Conservation (phyloP, 2,797 vertebrate species). For the Paratrypauchen microcephalus region DNA sequence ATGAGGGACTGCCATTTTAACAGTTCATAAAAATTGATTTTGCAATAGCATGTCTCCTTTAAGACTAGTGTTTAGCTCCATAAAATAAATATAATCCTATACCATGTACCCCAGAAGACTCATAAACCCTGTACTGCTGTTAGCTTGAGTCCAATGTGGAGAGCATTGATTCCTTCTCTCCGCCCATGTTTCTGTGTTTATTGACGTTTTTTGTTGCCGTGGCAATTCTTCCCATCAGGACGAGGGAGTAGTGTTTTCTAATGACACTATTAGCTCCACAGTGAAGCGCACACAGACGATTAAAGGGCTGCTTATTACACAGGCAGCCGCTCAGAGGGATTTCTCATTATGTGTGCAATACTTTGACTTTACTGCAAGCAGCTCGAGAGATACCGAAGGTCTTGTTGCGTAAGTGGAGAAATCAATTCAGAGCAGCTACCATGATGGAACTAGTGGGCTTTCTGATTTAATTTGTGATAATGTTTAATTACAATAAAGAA, state of each 20-base stretch:
- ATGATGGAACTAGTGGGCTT: not conserved
- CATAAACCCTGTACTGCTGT: conserved; percentile 2
- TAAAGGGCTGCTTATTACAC: conserved; percentile 37
- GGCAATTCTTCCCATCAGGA: conserved; percentile 51
- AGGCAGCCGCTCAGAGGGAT: conserved; percentile 16
- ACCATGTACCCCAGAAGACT: not conserved
- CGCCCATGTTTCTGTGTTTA: conserved; percentile 33
- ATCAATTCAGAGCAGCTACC: conserved; percentile 2
- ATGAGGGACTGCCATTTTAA: no score
- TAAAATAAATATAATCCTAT: not conserved
- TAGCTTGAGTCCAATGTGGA: conserved; percentile 11
- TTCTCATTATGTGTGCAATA: conserved; percentile 14
- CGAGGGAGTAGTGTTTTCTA: conserved; percentile 21
- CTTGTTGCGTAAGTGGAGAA: not conserved
- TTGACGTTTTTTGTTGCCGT: conserved; percentile 24
- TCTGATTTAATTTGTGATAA: not conserved
- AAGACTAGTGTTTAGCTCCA: not conserved
- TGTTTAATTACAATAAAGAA: conserved; percentile 1
- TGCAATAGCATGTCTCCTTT: not conserved
- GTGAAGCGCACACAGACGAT: conserved; percentile 26
- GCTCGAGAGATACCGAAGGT: not conserved
- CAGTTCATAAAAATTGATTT: no score
- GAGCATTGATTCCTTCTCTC: conserved; percentile 30
- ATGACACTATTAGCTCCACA: conserved; percentile 34
- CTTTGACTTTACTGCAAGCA: not conserved